These are phyloP conservation scores for Lagopus leucura DNA, from an alignment of 2,113 vertebrate genomes.

Conservation along the genomic window DNA sequence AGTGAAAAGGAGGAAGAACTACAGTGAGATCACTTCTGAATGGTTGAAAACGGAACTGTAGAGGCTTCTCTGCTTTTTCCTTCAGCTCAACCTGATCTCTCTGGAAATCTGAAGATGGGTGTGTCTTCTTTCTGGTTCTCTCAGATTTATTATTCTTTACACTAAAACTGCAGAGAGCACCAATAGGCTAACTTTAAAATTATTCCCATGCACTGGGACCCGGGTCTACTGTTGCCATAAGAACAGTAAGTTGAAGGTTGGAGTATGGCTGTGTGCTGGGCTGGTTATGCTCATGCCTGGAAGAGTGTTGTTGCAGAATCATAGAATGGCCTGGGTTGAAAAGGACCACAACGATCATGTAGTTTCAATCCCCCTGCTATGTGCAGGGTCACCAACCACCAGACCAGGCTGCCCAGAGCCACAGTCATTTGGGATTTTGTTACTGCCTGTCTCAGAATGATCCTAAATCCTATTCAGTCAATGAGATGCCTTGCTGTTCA, in stretches of 20 bases:
- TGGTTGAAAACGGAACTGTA: constrained; percentile 87
- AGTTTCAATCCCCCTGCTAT: too few relatives aligned
- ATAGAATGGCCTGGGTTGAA: too few relatives aligned
- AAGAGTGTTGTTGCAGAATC: not conserved
- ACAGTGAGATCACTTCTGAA: constrained; percentile 80
- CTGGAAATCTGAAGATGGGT: constrained; percentile 6
- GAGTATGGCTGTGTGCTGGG: not conserved
- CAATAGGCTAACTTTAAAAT: not conserved
- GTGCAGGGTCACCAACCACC: too few relatives aligned
- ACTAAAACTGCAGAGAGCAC: not conserved
- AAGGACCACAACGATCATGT: too few relatives aligned
- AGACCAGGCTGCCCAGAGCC: too few relatives aligned
- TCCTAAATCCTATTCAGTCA: not conserved
- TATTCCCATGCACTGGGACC: not conserved
- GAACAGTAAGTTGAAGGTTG: not conserved
- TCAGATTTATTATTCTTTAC: not conserved
- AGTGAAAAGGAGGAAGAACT: constrained; percentile 82
- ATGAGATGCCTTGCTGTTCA: not conserved
- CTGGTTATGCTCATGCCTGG: not conserved
- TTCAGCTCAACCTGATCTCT: not conserved
- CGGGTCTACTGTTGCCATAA: rapidly evolving
- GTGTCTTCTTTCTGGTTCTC: not conserved
- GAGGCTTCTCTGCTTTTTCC: not conserved
- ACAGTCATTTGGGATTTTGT: not conserved
- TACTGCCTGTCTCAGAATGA: not conserved